Base-by-base conservation (phyloP, 2,888 invertebrate species). In the Parasteatoda lunata region DNA sequence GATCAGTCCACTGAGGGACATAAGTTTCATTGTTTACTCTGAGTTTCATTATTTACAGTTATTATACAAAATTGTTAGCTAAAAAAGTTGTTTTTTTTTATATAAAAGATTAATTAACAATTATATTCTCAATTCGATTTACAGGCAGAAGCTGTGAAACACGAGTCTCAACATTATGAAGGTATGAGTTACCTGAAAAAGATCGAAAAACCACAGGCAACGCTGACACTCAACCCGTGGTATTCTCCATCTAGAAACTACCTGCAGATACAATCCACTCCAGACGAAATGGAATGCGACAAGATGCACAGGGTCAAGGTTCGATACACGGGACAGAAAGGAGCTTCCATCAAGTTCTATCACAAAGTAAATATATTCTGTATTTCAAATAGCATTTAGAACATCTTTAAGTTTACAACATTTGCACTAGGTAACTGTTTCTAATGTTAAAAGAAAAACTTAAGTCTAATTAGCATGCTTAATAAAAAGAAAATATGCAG, bases 251-350 rank as follows among this genome's bases (percentile, higher is more conserved):
- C 88, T 5, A 77, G 68, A 4, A 78, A 70, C 68, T 69, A 85
- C 13, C 68, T 88, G 30, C 88, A 88, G 45, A 82, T 88, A 7
- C 69, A 81, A 69, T 59, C 88, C 1, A 68, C 69, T 7, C 45
- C 75, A 0, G 64, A 66, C 0, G 59, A 73, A n/a, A 49, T 88
- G 54, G 75, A 85, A 49, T 88, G 88, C 45, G 88, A 82, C 1
- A 82, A 75, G 45, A 49, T 48, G 5, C 77, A 85, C n/a, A 47
- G 64, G 6, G 79, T 88, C 3, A 81, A 64, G 15, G 66, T 88
- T 3, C 47, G 72, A 48, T 88, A 88, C 59, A 88, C 85, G 0
- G 75, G 82, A 4, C 48, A 78, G 5, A 71, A 73, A n/a, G 82
- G 75, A 5, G 52, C 48, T 0, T 69, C 82, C 9, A 70, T 78